Evolutionary conservation across 1,140 invertebrate genomes (phyloP), one percentile per base, ranked within the genome.

Genomic region (Colletes gigas): DNA sequence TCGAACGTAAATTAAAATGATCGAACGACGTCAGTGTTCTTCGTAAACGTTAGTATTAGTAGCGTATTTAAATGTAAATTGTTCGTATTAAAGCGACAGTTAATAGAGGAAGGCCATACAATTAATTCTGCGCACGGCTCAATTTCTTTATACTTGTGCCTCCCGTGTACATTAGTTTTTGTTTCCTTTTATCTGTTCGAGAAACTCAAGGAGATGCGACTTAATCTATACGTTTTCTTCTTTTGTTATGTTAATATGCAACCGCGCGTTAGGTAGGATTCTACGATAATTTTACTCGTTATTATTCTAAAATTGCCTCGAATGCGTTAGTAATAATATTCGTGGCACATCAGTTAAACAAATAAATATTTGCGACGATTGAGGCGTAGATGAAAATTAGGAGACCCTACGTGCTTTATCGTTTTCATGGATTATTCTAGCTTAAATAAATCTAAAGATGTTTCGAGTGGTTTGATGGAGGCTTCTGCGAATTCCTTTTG

Each of bases 41-140:
- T 55, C 70, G 30, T 75, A 68, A 80, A 30, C 19, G 7, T 78
- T 73, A 79, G 69, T 79, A 73, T 73, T 73, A 79, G 21, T 65
- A 78, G 60, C 50, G 4, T 73, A 55, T 78, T 68, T 47, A 71
- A 70, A 60, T 78, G 57, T 71, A 78, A 60, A 78, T 71, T 14
- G 14, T 60, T 30, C 15, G 10, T 4, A 50, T 73, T 14, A 30
- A 44, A 10, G 52, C 10, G 17, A 4, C 19, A 41, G 3, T 17
- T 47, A 41, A 21, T 30, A 44, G 44, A 7, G 6, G 12, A 52
- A 66, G 39, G 15, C 39, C 3, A 60, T 50, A 50, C 12, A 8
- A 59, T n/a, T 19, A 65, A 10, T 73, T 73, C 15, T 5, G 44
- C 6, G 39, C 39, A n/a, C 17, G 12, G 3, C 15, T 41, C 54